These are phyloP conservation scores for Centruroides vittatus DNA, from an alignment of 1,140 invertebrate species.

Conservation along the genomic window DNA sequence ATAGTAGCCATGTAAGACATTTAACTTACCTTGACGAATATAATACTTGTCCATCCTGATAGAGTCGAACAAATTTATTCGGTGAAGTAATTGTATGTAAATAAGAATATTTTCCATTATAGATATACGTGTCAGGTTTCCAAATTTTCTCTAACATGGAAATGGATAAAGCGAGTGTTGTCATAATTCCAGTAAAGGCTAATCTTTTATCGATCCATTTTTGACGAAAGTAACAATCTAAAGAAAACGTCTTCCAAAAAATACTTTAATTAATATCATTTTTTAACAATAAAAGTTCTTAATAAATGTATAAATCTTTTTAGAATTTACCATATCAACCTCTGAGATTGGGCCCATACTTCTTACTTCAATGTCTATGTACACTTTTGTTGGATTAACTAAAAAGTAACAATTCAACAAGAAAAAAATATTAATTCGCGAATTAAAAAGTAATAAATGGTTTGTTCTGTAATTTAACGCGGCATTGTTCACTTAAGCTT, in stretches of 20 bases:
- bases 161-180: conserved; percentile 70
- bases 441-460: no score
- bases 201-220: conserved; percentile 67
- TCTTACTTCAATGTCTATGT: conserved; percentile 78
- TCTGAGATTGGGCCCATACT: conserved; percentile 92
- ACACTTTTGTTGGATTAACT: conserved; percentile 72
- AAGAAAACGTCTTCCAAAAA: conserved; percentile 65
- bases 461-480: no score
- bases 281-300: no score
- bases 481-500: no score
- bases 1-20: no score
- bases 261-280: no score
- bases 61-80: conserved; percentile 78
- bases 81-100: conserved; percentile 86
- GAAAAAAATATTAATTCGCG: no score
- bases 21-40: conserved; percentile 78
- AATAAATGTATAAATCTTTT: no score
- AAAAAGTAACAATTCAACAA: not conserved
- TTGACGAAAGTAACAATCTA: conserved; percentile 93
- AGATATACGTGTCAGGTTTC: conserved; percentile 89
- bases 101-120: conserved; percentile 58
- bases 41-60: conserved; percentile 68
- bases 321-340: conserved; percentile 58
- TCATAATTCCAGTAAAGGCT: conserved; percentile 47
- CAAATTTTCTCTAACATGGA: conserved; percentile 87